Evolutionary conservation across 2,113 vertebrate genomes (phyloP), one percentile per base, ranked within the genome.

Genomic region (Brachypteracias leptosomus): DNA sequence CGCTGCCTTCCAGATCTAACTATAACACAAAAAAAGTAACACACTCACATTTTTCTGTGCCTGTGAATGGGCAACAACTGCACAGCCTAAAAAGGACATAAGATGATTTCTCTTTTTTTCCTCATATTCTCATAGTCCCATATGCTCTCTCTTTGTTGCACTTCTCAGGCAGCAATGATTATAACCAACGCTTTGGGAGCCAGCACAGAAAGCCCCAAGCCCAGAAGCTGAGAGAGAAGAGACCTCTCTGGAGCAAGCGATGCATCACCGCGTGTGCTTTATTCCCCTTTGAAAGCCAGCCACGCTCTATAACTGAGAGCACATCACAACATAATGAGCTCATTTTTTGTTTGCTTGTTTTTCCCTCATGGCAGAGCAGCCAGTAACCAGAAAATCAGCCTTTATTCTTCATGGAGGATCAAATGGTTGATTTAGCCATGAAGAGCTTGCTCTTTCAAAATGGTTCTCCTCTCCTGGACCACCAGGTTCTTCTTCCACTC

Each of bases 401-500:
- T 90, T 81, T 84, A n/a, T 65, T 90, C 63, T 59, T 74, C 80
- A 55, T 71, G 83, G 83, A 36, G 83, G 79, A 93, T 77, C 85
- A 86, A 83, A 74, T 3, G 68, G 52, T 42, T 77, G 72, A 79
- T 74, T 38, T 28, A 80, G 58, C 20, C 51, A n/a, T 1, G 15
- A 51, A 49, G 66, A 20, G 3, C 24, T 54, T 3, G 20, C 29
- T 77, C 46, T 59, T 11, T 29, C 40, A 20, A 8, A 65, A 5
- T 0, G 21, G 22, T 72, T 44, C 1, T 0, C 51, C 31, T 66
- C 28, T n/a, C 13, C 74, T 1, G 22, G 52, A 9, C 65, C 66
- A 1, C 25, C 0, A 0, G 11, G 44, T 3, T 16, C 51, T 22
- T 21, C 13, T 2, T 15, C 16, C 28, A 11, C 29, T 10, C 0